Conservation (phyloP, 2,113 vertebrate species). For the Leptosomus discolor region DNA sequence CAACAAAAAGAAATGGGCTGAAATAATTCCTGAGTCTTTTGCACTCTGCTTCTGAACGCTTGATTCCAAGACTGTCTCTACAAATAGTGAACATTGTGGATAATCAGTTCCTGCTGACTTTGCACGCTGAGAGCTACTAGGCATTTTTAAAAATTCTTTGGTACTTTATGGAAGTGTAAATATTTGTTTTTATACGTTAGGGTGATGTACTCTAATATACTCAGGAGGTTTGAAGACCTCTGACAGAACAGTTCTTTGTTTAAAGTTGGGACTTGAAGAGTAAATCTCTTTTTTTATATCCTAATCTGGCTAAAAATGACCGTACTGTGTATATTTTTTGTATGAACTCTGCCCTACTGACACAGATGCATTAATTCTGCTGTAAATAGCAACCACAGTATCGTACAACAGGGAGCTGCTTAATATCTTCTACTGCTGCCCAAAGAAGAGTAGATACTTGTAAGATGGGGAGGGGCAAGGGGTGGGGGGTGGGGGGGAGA, state of each 20-base stretch:
- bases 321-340: conserved; percentile 59
- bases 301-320: conserved; percentile 65
- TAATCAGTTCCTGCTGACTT: conserved; percentile 79
- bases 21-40: conserved; percentile 51
- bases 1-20: background rate
- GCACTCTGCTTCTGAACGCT: conserved; percentile 72
- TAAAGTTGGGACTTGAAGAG: conserved; percentile 38
- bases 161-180: conserved; percentile 77
- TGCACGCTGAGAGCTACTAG: conserved; percentile 78
- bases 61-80: conserved; percentile 55
- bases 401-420: conserved; percentile 57
- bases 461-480: background rate
- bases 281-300: background rate
- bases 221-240: conserved; percentile 5
- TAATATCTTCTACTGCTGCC: conserved; percentile 52
- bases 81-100: conserved; percentile 62
- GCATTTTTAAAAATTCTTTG: conserved; percentile 70
- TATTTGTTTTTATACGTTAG: conserved; percentile 70
- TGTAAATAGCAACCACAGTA: conserved; percentile 64
- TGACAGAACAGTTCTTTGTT: conserved; percentile 22
- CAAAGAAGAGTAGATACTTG: conserved; percentile 14
- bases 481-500: background rate
- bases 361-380: conserved; percentile 67
- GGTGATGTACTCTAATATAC: conserved; percentile 57
- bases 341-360: conserved; percentile 60